These are phyloP conservation scores for Cardiocondyla obscurior DNA, from an alignment of 1,140 invertebrate genomes.

Conservation along the genomic window DNA sequence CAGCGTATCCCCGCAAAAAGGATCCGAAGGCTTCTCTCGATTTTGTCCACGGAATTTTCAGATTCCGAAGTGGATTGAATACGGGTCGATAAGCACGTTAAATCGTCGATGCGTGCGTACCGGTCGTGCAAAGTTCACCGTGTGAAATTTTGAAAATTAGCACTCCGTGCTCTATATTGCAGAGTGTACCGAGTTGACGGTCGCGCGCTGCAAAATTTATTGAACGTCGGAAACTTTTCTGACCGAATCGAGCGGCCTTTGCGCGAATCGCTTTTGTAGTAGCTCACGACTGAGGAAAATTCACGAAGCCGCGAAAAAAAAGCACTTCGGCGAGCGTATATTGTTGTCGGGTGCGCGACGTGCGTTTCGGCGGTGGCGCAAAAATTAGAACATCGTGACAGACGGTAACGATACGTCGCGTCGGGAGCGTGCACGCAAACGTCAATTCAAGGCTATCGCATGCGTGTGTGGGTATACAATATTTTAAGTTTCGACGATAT, in stretches of 20 bases:
- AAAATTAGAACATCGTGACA: constrained; percentile 54
- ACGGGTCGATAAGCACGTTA: neutral
- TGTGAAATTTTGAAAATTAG: neutral
- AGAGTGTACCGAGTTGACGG: neutral
- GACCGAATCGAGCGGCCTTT: neutral
- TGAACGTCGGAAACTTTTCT: neutral
- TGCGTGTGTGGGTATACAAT: constrained; percentile 27
- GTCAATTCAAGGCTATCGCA: constrained; percentile 55
- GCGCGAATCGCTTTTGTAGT: neutral
- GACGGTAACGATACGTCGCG: constrained; percentile 47
- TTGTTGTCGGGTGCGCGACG: neutral
- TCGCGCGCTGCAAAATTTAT: neutral
- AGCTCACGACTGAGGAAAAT: neutral
- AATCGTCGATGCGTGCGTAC: neutral
- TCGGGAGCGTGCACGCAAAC: constrained; percentile 48
- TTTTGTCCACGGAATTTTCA: neutral
- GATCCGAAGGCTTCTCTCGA: neutral
- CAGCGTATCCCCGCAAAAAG: neutral
- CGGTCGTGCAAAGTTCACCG: neutral
- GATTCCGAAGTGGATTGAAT: too few species aligned
- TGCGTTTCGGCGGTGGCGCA: neutral
- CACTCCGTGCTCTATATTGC: neutral
- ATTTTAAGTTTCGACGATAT: constrained; percentile 46
- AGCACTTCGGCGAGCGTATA: too few species aligned
- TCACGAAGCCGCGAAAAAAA: neutral